Base-by-base conservation (phyloP, 1,140 invertebrate species). In the Drosophila repletoides region DNA sequence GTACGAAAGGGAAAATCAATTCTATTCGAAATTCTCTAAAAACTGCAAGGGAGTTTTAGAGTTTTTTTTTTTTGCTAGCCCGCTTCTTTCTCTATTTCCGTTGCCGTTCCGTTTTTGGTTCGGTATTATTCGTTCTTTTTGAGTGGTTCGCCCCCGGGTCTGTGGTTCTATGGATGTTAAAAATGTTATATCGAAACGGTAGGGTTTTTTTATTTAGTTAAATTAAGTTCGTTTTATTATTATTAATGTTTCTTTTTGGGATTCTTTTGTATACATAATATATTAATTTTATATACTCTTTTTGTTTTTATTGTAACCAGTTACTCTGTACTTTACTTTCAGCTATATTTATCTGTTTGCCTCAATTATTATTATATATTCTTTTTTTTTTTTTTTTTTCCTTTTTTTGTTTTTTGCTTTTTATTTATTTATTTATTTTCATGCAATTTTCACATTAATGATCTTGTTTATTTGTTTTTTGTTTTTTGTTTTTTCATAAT, bases 261-360 rank as follows among this genome's bases (percentile, higher is more conserved):
- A 29, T 49, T 67, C 19, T 40, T 60, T 63, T 72, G 74, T 77
- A 58, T 79, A 83, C 77, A 83, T 83, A 84, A 83, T 84, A 77
- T 72, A 75, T 77, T 55, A 58, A 68, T 69, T 67, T 70, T 65
- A 64, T 74, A 61, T 79, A 61, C 56, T 81, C 40, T 28, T 68
- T 72, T 74, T 58, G 41, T 70, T 76, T 71, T 83, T 84, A 83
- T 83, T 83, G 73, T 84, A 84, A 84, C 65, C 73, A 74, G 73
- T 84, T 79, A 79, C 75, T 74, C 70, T 68, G 71, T 79, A 72
- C 53, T 79, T 74, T 79, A 71, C 56, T 63, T 72, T 77, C 56
- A 71, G 60, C 65, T 74, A 72, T 84, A 51, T 72, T 52, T 67
- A 59, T 36, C 49, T 29, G 45, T 56, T 64, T 71, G 64, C 59